Evolutionary conservation across 2,113 vertebrate species (phyloP).

Genomic region (Protomyctophum bolini): DNA sequence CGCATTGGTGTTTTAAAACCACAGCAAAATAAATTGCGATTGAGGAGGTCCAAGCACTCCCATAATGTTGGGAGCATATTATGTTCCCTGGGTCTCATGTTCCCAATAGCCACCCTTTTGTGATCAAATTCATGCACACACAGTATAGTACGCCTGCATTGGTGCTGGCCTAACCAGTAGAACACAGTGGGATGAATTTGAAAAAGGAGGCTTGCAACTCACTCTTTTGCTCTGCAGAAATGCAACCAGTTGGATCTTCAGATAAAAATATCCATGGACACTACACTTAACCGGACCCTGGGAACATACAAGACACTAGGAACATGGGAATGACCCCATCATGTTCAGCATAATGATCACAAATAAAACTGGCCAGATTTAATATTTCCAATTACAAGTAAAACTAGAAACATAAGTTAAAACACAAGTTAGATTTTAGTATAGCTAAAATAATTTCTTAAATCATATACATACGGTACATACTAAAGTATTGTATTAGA

Average conservation of each 20-base stretch:
- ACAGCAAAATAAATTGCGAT: not conserved
- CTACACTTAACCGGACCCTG: no score
- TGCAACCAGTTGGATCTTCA: no score
- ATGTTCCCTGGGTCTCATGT: no score
- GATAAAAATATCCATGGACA: no score
- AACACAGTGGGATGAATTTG: no score
- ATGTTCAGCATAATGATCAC: slow-evolving; percentile 4
- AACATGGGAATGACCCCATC: not conserved
- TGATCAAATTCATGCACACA: no score
- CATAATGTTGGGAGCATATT: not conserved
- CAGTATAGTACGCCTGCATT: no score
- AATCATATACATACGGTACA: not conserved
- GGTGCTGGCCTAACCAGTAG: no score
- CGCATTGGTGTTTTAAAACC: not conserved
- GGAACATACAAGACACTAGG: no score
- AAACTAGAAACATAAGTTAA: not conserved
- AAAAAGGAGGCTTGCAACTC: no score
- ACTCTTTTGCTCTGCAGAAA: no score
- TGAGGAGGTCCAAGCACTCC: slow-evolving; percentile 6
- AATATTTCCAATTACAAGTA: slow-evolving; percentile 1
- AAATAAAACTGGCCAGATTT: not conserved
- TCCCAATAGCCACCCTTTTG: no score
- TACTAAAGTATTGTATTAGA: not conserved
- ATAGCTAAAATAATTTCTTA: not conserved
- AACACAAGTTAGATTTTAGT: not conserved